Evolutionary conservation across 1,140 invertebrate genomes (phyloP), one percentile per base, ranked within the genome.

Genomic region (Danaus melanippus): DNA sequence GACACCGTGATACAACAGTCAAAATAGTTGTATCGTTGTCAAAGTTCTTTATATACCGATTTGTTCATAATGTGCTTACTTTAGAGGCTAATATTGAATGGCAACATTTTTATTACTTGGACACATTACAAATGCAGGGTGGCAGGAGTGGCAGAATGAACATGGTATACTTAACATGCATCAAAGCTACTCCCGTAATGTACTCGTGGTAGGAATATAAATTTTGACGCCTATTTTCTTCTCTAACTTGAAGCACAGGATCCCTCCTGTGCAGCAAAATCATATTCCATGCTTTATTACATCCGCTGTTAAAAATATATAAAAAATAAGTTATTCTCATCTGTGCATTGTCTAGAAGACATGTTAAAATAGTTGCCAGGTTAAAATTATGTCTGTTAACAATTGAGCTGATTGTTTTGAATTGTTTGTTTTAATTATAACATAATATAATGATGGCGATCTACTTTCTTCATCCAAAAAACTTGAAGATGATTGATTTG

Each of bases 121-220:
- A 59, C 60, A 63, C 69, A 84, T 84, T 81, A 81, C 56, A 66
- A 74, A 84, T 84, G 76, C 83, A 80, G 74, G 74, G 69, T 76
- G 68, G 70, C 69, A 71, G 67, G 70, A 74, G 72, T 67, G 70
- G 67, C 76, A 81, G 83, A 84, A 86, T 84, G 83, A 82, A 83
- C 83, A 84, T 77, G 66, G 61, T 70, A 60, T 79, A 74, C 79
- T 86, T 86, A 82, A 79, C 79, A 86, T 86, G 83, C 83, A 83
- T 78, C 75, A 76, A 71, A 76, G 80, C 69, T 62, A 71, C 77
- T 83, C 76, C 79, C 74, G 77, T 84, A 86, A 82, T 84, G 79
- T 85, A 78, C 69, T 77, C 73, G 79, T 71, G 60, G 57, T 62
- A 66, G 65, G 80, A 82, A 84, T 86, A 72, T 73, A 71, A 84